A percentile compares a stretch with the other conserved stretches of the same genome.
These are phyloP conservation scores for Ethmia dodecea DNA, from an alignment of 2,888 invertebrate genomes.

Conservation along the genomic window DNA sequence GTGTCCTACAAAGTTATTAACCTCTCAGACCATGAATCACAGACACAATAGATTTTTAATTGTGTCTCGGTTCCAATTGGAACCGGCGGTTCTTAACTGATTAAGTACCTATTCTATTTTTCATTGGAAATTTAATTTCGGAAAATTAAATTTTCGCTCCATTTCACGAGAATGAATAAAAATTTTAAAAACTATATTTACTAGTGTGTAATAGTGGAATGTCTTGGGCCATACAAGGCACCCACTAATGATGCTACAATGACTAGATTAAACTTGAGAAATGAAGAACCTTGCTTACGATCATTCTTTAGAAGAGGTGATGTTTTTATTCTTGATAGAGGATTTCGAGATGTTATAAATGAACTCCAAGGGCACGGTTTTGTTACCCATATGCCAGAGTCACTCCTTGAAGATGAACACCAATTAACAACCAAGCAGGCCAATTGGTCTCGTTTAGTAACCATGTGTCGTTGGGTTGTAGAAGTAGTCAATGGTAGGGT, in stretches of 20 bases:
- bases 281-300: neutral
- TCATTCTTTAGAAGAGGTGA: neutral
- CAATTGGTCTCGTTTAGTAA: constrained; percentile 6
- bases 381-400: neutral
- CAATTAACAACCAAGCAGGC: constrained; percentile 3
- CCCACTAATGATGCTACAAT: constrained; percentile 3
- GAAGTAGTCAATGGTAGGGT: constrained; percentile 4
- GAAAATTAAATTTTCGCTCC: too few relatives aligned
- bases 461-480: constrained; percentile 12
- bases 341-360: neutral
- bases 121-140: too few relatives aligned
- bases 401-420: neutral
- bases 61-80: too few relatives aligned
- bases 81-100: too few relatives aligned
- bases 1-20: too few relatives aligned
- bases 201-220: too few relatives aligned
- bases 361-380: neutral
- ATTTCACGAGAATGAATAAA: too few relatives aligned
- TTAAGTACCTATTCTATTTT: too few relatives aligned
- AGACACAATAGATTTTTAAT: too few relatives aligned
- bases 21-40: too few relatives aligned
- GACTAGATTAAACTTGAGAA: neutral
- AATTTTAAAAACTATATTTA: too few relatives aligned
- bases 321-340: constrained; percentile 3
- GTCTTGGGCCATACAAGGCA: constrained; percentile 15